These are phyloP conservation scores for Hemiscyllium ocellatum DNA, from an alignment of 2,113 vertebrate genomes.

Conservation along the genomic window DNA sequence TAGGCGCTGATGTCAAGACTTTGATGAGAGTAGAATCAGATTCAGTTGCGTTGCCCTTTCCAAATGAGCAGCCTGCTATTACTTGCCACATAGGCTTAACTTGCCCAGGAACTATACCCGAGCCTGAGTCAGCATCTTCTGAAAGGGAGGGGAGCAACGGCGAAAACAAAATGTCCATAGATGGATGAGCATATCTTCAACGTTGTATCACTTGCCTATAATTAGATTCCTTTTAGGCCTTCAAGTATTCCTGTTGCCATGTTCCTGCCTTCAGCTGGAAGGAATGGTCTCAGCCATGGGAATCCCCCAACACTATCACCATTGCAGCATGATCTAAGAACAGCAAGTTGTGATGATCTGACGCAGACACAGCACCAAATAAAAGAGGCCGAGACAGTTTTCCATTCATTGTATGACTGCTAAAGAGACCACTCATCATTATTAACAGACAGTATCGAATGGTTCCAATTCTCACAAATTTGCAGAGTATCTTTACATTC, in stretches of 20 bases:
- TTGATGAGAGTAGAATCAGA: neutral
- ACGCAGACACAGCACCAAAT: neutral
- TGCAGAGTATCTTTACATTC: neutral
- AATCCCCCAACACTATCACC: neutral
- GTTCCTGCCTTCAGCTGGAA: neutral
- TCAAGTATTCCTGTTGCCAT: neutral
- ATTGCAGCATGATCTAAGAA: neutral
- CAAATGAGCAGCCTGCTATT: neutral
- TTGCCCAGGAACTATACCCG: neutral
- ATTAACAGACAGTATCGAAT: neutral
- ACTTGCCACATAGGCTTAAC: neutral
- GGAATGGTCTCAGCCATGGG: conserved; percentile 21
- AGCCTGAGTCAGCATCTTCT: neutral
- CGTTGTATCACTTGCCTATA: neutral
- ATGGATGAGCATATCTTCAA: neutral
- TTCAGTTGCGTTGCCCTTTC: neutral
- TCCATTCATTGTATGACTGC: neutral
- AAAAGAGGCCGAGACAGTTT: neutral
- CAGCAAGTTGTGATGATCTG: neutral
- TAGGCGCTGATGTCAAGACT: neutral
- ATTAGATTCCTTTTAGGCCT: conserved; percentile 24
- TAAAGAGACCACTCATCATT: neutral
- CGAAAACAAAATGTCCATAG: neutral
- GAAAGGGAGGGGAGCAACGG: neutral
- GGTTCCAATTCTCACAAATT: neutral